Base-by-base conservation (phyloP, 2,888 invertebrate genomes). In the Nycteola revayana region DNA sequence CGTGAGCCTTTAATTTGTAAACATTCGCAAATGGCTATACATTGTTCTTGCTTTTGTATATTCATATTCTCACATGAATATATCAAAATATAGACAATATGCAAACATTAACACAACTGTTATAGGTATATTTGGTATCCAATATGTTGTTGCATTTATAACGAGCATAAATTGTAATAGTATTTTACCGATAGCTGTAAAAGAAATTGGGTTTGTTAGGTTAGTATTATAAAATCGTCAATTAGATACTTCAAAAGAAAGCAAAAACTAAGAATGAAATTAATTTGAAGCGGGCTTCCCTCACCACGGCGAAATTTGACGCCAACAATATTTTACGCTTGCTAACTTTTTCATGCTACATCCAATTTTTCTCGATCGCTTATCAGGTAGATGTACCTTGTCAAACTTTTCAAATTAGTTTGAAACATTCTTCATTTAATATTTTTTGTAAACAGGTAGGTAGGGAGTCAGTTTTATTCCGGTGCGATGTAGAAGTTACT, bases 381-480 rank as follows among this genome's bases (percentile, higher is more conserved):
- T 77, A 77, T 75, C 81, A 80, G 81, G 78, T 78, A 74, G 66
- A 71, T 66, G 72, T 66, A 68, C 41, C 69, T 66, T 72, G 75
- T 75, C 74, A 78, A 82, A 81, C 73, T 81, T 81, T 77, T 76
- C 50, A 75, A 79, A 83, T 82, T 74, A 72, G 62, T 73, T 77
- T 73, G 14, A 60, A 67, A 71, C 61, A 68, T 66, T 64, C 54
- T 55, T 58, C 52, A 54, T 62, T 65, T 60, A 66, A 61, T 59
- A 43, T 29, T 61, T 60, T 60, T 60, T 59, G 55, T 57, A 59
- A 61, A 60, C 51, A 49, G 34, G 37, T 38, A 22, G 34, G 59
- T 50, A 49, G 34, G 37, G 36, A 22, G 34, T 32, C 27, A 25
- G 35, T 48, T 42, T 46, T 39, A 50, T 48, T 36, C 14, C 14